Conservation (phyloP, 1,140 invertebrate genomes). For the Caligus rogercresseyi region DNA sequence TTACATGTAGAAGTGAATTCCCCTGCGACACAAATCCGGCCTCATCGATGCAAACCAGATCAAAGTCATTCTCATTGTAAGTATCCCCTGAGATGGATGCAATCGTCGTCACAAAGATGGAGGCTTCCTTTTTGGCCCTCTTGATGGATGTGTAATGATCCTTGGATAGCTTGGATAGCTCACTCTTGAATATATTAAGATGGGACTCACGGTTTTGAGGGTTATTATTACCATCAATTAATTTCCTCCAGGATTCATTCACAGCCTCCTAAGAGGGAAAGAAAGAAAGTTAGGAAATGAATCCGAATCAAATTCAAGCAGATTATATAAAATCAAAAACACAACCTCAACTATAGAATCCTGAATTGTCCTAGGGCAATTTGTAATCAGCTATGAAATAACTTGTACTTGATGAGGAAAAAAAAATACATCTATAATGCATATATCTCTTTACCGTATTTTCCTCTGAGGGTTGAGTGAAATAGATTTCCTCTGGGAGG, state of each 20-base stretch:
- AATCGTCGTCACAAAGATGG: neutral
- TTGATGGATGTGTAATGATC: neutral
- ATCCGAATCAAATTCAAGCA: too few relatives aligned
- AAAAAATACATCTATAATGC: neutral
- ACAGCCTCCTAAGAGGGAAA: neutral
- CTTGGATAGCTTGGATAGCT: neutral
- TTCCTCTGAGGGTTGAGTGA: neutral
- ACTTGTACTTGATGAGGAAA: too few relatives aligned
- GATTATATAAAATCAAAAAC: too few relatives aligned
- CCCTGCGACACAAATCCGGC: slow-evolving; percentile 4
- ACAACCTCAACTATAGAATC: too few relatives aligned
- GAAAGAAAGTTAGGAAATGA: too few relatives aligned
- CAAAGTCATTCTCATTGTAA: slow-evolving; percentile 1
- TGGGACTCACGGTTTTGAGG: neutral
- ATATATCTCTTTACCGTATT: neutral
- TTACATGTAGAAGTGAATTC: neutral
- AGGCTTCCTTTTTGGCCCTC: neutral
- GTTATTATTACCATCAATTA: neutral
- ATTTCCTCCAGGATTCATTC: neutral
- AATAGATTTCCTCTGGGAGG: neutral
- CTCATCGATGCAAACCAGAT: slow-evolving; percentile 17
- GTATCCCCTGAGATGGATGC: neutral
- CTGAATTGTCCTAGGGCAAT: too few relatives aligned
- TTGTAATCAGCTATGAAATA: too few relatives aligned
- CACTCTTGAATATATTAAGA: neutral